Conservation (phyloP, 2,888 invertebrate species). For the Subacronicta megacephala region DNA sequence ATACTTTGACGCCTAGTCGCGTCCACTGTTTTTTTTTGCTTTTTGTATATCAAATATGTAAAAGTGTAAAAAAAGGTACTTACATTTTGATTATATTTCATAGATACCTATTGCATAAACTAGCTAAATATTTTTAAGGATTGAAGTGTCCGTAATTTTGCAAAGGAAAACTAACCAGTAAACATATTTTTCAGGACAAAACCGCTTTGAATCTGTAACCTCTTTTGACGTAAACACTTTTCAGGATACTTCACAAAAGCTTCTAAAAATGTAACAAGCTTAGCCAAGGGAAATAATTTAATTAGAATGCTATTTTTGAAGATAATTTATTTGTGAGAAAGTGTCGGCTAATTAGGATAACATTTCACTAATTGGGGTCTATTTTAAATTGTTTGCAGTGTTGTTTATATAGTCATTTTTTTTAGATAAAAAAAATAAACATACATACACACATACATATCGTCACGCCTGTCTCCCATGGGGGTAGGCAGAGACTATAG, state of each 20-base stretch:
- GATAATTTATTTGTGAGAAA: not conserved
- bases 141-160: not conserved
- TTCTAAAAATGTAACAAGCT: not conserved
- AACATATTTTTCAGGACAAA: slow-evolving; percentile 1
- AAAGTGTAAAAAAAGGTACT: too few species aligned
- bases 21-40: too few species aligned
- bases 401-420: too few species aligned
- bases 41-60: too few species aligned
- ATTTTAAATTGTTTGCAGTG: not conserved
- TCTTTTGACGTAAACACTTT: slow-evolving; percentile 1
- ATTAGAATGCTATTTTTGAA: not conserved
- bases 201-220: not conserved
- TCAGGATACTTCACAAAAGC: not conserved
- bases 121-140: too few species aligned
- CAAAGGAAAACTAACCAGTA: not conserved
- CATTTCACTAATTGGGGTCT: not conserved
- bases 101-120: too few species aligned
- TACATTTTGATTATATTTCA: too few species aligned
- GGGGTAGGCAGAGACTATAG: too few species aligned
- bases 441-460: too few species aligned
- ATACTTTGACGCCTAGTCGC: too few species aligned
- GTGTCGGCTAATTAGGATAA: not conserved
- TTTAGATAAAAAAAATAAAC: too few species aligned
- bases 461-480: too few species aligned
- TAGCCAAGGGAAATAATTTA: slow-evolving; percentile 1